Conservation (phyloP, 2,888 invertebrate genomes). For the Ormyrus pomaceus region DNA sequence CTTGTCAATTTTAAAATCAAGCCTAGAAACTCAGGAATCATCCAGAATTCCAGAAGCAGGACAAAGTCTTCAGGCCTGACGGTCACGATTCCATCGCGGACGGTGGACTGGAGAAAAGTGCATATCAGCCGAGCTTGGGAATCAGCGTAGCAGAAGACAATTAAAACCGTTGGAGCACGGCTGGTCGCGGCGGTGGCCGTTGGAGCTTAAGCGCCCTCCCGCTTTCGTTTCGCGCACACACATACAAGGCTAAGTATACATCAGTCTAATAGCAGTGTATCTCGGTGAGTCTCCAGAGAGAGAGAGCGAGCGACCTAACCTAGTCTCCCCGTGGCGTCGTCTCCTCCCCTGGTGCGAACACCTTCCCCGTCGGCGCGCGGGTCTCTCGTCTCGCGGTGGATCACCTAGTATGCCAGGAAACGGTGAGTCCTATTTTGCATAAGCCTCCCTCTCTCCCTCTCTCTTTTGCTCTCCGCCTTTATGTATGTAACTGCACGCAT, state of each 20-base stretch:
- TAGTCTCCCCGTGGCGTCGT: conserved; percentile 57
- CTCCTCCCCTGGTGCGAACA: not conserved
- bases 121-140: not conserved
- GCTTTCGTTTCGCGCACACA: not conserved
- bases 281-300: not conserved
- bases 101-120: not conserved
- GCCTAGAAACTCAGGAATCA: too few relatives aligned
- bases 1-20: too few relatives aligned
- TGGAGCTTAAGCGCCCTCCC: conserved; percentile 51
- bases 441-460: not conserved
- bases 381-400: not conserved
- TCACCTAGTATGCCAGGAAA: conserved; percentile 42
- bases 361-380: too few relatives aligned
- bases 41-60: too few relatives aligned
- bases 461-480: not conserved
- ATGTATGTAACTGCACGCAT: not conserved
- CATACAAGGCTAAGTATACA: not conserved
- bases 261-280: not conserved
- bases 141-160: conserved; percentile 62
- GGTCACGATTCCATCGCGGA: not conserved
- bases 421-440: conserved; percentile 44
- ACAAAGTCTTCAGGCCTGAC: not conserved
- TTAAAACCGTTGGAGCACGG: conserved; percentile 62
- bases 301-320: conserved; percentile 61
- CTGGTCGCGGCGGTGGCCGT: conserved; percentile 63